phyloP scores from a whole-genome alignment of 1,140 invertebrate genomes.

The Trichonephila clavipes region DNA sequence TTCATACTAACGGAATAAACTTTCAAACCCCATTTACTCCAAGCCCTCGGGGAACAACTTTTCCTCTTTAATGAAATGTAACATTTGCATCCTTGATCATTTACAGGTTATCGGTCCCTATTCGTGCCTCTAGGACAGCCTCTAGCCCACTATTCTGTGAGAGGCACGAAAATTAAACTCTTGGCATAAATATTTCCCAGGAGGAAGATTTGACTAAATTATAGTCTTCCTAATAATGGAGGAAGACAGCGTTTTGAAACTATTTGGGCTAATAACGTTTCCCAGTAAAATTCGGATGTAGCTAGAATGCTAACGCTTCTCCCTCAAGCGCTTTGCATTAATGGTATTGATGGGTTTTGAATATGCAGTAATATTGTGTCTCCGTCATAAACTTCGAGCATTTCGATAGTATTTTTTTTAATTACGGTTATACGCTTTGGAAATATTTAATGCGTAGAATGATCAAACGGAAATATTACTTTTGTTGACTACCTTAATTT shows the following conservation, averaged over 20 bases:
- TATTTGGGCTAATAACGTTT: conserved; percentile 56
- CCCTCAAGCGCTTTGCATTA: not conserved
- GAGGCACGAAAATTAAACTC: conserved; percentile 3
- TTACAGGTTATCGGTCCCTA: conserved; percentile 49
- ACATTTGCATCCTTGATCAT: conserved; percentile 53
- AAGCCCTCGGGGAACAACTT: not conserved
- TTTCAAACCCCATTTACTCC: not conserved
- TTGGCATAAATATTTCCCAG: conserved; percentile 37
- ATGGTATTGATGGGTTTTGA: not conserved
- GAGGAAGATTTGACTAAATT: conserved; percentile 26
- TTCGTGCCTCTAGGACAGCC: not conserved
- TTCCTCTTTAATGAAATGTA: conserved; percentile 50
- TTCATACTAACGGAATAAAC: not conserved
- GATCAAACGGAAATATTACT: too few relatives aligned
- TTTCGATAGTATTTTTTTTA: not conserved
- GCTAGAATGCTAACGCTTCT: not conserved
- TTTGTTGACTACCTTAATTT: too few relatives aligned
- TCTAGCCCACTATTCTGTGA: not conserved
- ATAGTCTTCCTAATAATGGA: conserved; percentile 38
- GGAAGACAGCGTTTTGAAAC: conserved; percentile 15
- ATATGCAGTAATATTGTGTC: not conserved
- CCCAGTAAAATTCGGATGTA: not conserved
- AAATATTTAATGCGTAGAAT: too few relatives aligned
- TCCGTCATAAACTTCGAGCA: not conserved
- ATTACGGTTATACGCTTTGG: too few relatives aligned